A percentile compares a stretch with the other conserved stretches of the same genome.
phyloP scores from a whole-genome alignment of 2,797 vertebrate genomes.

The Chaetodon trifasciatus region DNA sequence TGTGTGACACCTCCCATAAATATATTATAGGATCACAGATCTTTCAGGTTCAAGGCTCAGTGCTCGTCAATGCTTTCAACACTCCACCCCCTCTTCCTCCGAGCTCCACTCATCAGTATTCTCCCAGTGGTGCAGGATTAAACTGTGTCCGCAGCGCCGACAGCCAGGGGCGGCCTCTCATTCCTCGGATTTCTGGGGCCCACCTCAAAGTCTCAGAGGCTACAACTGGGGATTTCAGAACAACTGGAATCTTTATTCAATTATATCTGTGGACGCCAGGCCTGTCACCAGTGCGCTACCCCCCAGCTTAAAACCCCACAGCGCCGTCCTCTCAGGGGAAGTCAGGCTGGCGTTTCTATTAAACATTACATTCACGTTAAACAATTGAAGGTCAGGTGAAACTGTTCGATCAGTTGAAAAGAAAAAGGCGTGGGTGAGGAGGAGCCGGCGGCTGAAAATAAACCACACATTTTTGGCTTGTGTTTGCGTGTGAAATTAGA shows the following conservation, averaged over 20 bases:
- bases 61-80: constrained; percentile 37
- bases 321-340: constrained; percentile 25
- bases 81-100: not conserved
- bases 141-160: constrained; percentile 45
- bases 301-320: constrained; percentile 20
- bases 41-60: constrained; percentile 59
- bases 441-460: not conserved
- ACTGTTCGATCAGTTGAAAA: not conserved
- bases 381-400: constrained; percentile 48
- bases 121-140: constrained; percentile 61
- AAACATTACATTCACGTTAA: constrained; percentile 14
- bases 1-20: constrained; percentile 54
- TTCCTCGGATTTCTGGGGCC: constrained; percentile 67
- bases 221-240: constrained; percentile 51
- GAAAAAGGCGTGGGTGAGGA: not conserved
- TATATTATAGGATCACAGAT: constrained; percentile 49
- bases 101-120: constrained; percentile 70
- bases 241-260: constrained; percentile 63
- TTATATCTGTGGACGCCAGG: constrained; percentile 41
- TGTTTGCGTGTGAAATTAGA: not conserved
- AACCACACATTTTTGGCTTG: not conserved
- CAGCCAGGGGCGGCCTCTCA: constrained; percentile 50
- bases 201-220: constrained; percentile 54
- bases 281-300: constrained; percentile 36
- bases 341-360: constrained; percentile 34